Base-by-base conservation (phyloP, 2,113 vertebrate genomes). In the Terrapene triunguis region DNA sequence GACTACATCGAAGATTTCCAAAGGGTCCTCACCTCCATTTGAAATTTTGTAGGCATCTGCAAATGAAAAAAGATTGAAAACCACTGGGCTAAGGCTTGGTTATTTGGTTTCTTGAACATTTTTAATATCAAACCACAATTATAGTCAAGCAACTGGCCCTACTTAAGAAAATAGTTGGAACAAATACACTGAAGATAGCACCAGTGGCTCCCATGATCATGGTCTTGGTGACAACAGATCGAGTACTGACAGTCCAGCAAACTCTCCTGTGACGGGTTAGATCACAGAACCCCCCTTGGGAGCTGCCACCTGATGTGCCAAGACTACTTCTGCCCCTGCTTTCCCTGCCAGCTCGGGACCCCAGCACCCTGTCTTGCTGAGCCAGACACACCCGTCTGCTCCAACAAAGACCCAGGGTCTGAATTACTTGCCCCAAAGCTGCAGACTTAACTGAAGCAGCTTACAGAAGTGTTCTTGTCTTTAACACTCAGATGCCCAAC, bases 141-240 rank as follows among this genome's bases (percentile, higher is more conserved):
- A 19, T 16, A n/a, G 8, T 69, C 65, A 69, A 38, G 62, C 62
- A 35, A 38, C 65, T 21, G 65, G 35, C 35, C 38, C 17, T 38
- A 21, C 32, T 69, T 19, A 16, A 19, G 62, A 69, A 19, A 72
- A 35, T 1, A 21, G n/a, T 17, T 38, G n/a, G n/a, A 72, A 72
- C 8, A 38, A 69, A 69, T 38, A 10, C 19, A 17, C 17, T 69
- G 96, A 95, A 97, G 96, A 97, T 96, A 97, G 85, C 90, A 80
- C 53, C 85, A 86, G 5, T 87, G 87, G 93, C 93, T 97, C 93
- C 94, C 89, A 86, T 69, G 2, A 86, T 94, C 55, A 4, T 72
- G 84, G 85, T 38, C 95, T 88, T 90, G 91, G 74, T 25, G 0
- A 93, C 85, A 83, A 91, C 38, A 87, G 57, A 96, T 47, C 74